These are phyloP conservation scores for Caenorhabditis macrosperma DNA, from an alignment of 2,888 invertebrate genomes.

Conservation along the genomic window DNA sequence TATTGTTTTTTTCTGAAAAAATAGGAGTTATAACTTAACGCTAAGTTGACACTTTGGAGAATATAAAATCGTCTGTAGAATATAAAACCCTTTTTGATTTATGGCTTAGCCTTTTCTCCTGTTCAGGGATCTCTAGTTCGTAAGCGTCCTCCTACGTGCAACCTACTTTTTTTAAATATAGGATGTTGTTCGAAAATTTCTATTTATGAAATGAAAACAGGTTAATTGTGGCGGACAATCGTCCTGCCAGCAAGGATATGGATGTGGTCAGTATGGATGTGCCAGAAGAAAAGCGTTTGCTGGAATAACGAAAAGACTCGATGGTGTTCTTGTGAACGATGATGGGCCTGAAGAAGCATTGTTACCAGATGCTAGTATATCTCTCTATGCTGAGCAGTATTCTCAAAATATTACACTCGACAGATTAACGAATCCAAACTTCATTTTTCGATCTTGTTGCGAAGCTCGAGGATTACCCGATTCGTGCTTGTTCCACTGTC, in stretches of 20 bases:
- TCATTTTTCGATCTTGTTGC: constrained; percentile 66
- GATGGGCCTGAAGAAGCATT: constrained; percentile 57
- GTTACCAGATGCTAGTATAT: constrained; percentile 30
- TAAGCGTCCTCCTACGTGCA: too few species aligned
- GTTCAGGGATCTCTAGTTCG: too few species aligned
- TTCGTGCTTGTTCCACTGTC: constrained; percentile 60
- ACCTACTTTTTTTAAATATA: too few species aligned
- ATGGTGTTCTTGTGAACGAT: constrained; percentile 59
- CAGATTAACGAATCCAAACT: constrained; percentile 61
- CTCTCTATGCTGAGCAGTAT: constrained; percentile 20
- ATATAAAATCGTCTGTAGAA: too few species aligned
- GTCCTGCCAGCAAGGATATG: constrained; percentile 62
- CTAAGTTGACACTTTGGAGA: too few species aligned
- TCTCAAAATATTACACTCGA: constrained; percentile 23
- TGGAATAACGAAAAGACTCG: constrained; percentile 60
- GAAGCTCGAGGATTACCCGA: constrained; percentile 64
- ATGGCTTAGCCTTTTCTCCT: too few species aligned
- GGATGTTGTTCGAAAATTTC: too few species aligned
- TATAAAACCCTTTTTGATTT: too few species aligned
- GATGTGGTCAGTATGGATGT: constrained; percentile 65
- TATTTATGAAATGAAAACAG: too few species aligned
- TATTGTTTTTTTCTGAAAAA: too few species aligned
- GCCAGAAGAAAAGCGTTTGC: constrained; percentile 61
- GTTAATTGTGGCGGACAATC: constrained; percentile 40
- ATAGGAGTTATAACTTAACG: too few species aligned